phyloP scores from a whole-genome alignment of 2,797 vertebrate species.

The Dicrostonyx torquatus region DNA sequence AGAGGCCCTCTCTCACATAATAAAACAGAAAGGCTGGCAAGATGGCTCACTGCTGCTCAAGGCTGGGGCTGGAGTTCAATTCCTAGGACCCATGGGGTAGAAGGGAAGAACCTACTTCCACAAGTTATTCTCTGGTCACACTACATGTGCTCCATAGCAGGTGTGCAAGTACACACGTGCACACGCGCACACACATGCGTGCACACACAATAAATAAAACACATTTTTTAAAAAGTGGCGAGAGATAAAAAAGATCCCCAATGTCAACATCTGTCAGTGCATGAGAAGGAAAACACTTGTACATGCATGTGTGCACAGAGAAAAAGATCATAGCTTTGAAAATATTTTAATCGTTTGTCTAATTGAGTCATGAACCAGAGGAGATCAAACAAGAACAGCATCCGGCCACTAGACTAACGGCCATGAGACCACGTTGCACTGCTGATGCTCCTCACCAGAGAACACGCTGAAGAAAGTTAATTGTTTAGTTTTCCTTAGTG shows the following conservation, averaged over 20 bases:
- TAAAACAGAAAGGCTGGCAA: not conserved
- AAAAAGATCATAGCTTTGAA: not conserved
- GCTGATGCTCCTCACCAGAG: fast-evolving
- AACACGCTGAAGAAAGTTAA: not conserved
- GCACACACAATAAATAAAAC: not conserved
- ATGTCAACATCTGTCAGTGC: not conserved
- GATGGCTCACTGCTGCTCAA: not conserved
- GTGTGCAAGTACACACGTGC: too few species aligned
- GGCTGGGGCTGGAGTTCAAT: not conserved
- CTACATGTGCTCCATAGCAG: not conserved
- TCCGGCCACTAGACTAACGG: not conserved
- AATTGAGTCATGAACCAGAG: not conserved
- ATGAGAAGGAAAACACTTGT: not conserved
- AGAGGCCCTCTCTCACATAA: not conserved
- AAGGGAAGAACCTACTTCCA: not conserved
- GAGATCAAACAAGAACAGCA: not conserved
- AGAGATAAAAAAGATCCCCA: not conserved
- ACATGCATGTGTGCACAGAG: not conserved
- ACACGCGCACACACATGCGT: not conserved
- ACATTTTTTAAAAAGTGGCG: not conserved
- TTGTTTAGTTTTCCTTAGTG: not conserved
- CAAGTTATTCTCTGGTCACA: not conserved
- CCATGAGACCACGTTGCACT: fast-evolving
- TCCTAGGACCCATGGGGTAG: too few species aligned
- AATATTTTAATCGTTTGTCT: not conserved